Conservation (phyloP, 1,140 invertebrate species). For the Drosophila neocordata region DNA sequence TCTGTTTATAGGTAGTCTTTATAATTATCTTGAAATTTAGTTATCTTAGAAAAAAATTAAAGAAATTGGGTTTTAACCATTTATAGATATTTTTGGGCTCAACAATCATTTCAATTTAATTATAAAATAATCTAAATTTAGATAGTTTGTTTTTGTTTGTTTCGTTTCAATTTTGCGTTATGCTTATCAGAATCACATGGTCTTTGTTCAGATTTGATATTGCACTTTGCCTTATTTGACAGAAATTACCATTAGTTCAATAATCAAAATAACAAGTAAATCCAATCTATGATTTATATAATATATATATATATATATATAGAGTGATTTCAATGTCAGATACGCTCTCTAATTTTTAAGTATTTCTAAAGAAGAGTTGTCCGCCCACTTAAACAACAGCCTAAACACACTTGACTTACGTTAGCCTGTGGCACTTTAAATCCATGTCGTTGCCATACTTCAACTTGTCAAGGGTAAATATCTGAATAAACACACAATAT, state of each 20-base stretch:
- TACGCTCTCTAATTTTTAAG: background rate
- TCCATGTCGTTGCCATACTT: constrained; percentile 21
- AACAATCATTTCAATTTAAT: constrained; percentile 1
- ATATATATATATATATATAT: background rate
- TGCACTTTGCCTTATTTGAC: background rate
- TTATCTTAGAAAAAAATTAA: too few relatives aligned
- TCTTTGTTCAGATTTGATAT: background rate
- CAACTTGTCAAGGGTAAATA: constrained; percentile 27
- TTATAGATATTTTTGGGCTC: too few relatives aligned
- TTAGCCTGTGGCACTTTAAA: constrained; percentile 16
- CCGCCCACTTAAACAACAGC: constrained; percentile 6
- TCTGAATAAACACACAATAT: constrained; percentile 11
- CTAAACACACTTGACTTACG: constrained; percentile 6
- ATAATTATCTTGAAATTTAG: too few relatives aligned
- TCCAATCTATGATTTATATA: background rate
- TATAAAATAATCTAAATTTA: background rate
- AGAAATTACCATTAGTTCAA: background rate
- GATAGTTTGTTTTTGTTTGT: constrained; percentile 6
- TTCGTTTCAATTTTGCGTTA: too few relatives aligned
- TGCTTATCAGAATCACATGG: constrained; percentile 2
- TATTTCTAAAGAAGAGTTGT: constrained; percentile 6
- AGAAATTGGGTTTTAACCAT: too few relatives aligned
- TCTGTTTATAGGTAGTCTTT: too few relatives aligned
- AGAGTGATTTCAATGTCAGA: background rate
- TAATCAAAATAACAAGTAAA: background rate